These are phyloP conservation scores for Athene noctua DNA, from an alignment of 2,113 vertebrate species.

Conservation along the genomic window DNA sequence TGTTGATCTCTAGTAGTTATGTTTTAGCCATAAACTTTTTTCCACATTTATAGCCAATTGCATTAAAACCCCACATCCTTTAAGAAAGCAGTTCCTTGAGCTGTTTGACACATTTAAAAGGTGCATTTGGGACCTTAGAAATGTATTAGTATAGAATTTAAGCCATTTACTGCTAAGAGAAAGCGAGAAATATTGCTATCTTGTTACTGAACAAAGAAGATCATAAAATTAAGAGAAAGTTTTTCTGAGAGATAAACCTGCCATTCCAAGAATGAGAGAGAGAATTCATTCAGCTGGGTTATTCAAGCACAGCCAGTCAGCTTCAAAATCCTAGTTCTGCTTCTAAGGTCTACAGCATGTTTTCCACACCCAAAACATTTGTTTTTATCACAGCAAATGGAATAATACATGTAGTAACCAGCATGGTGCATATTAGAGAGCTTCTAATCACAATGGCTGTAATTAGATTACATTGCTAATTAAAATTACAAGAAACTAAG, in stretches of 20 bases:
- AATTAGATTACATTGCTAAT: not conserved
- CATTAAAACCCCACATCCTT: not conserved
- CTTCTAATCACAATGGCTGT: not conserved
- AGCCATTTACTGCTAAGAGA: not conserved
- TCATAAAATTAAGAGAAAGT: not conserved
- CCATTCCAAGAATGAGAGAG: not conserved
- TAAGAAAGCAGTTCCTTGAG: not conserved
- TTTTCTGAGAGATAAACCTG: not conserved
- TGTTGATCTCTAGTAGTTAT: not conserved
- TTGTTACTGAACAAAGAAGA: not conserved
- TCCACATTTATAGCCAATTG: not conserved
- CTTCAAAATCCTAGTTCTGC: not conserved
- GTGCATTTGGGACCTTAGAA: not conserved
- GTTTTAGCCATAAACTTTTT: not conserved
- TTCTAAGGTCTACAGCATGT: not conserved
- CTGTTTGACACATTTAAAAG: not conserved
- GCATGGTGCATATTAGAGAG: not conserved
- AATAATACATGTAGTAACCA: not conserved
- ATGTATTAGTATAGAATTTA: not conserved
- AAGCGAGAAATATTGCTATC: not conserved
- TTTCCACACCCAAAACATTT: not conserved
- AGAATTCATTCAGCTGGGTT: not conserved
- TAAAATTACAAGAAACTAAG: not conserved
- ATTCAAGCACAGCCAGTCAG: not conserved
- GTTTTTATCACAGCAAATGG: not conserved